phyloP scores from a whole-genome alignment of 1,140 invertebrate species.

The Nymphalis io region DNA sequence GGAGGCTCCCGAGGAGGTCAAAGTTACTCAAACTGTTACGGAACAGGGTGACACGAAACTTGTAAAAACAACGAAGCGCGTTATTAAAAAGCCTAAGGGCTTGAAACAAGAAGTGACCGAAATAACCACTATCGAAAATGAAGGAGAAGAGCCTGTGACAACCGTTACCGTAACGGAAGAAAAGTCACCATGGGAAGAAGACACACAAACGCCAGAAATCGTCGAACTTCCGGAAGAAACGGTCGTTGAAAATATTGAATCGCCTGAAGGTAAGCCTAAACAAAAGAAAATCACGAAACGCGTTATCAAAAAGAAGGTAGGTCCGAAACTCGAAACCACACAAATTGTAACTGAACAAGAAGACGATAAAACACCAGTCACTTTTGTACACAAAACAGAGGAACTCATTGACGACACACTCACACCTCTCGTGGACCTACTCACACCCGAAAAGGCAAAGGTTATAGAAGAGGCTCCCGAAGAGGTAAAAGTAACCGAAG shows the following conservation, averaged over 20 bases:
- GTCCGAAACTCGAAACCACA: slow-evolving; percentile 56
- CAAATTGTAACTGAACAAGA: slow-evolving; percentile 18
- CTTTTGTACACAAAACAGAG: slow-evolving; percentile 50
- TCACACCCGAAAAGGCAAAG: slow-evolving; percentile 48
- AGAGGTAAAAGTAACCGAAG: slow-evolving; percentile 51
- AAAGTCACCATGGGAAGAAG: slow-evolving; percentile 8
- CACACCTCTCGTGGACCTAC: slow-evolving; percentile 29
- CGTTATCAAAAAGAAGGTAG: slow-evolving; percentile 60
- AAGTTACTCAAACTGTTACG: slow-evolving; percentile 59
- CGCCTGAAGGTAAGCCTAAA: slow-evolving; percentile 59
- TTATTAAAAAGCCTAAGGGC: slow-evolving; percentile 1
- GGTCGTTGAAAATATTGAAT: slow-evolving; percentile 41
- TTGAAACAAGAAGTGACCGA: slow-evolving; percentile 12
- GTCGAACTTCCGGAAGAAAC: slow-evolving; percentile 32
- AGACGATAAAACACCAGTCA: slow-evolving; percentile 47
- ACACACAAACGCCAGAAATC: slow-evolving; percentile 16
- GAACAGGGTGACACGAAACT: slow-evolving; percentile 59
- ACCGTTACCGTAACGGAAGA: slow-evolving; percentile 31
- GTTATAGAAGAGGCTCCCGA: slow-evolving; percentile 64
- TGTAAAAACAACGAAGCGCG: slow-evolving; percentile 25
- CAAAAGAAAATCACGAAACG: slow-evolving; percentile 66
- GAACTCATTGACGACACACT: slow-evolving; percentile 47
- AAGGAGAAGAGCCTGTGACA: slow-evolving; percentile 23
- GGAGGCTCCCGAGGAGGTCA: slow-evolving; percentile 51
- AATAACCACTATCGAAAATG: slow-evolving; percentile 28